Percentiles rank a stretch among this genome's conserved stretches.
phyloP scores from a whole-genome alignment of 2,797 vertebrate species.

The Halcyon smyrnensis region DNA sequence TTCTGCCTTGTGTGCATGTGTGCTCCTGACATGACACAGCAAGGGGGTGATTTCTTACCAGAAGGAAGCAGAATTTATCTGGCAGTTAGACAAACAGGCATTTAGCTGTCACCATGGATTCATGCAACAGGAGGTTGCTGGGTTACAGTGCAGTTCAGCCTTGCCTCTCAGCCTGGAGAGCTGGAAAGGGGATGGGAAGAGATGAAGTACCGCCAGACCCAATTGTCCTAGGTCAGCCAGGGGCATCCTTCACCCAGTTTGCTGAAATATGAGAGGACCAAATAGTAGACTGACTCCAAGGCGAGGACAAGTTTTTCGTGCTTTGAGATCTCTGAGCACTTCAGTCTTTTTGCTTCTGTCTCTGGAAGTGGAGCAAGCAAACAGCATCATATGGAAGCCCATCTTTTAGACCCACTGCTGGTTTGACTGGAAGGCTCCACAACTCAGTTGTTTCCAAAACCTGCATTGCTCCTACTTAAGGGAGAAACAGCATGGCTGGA shows the following conservation, averaged over 20 bases:
- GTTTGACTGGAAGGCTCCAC: neutral
- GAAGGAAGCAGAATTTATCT: neutral
- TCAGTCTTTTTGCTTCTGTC: neutral
- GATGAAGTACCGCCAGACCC: neutral
- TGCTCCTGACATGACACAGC: neutral
- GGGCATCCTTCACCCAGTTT: neutral
- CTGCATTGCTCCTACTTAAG: neutral
- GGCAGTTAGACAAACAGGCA: neutral
- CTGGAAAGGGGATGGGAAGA: neutral
- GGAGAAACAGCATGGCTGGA: neutral
- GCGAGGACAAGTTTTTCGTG: neutral
- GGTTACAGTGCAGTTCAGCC: neutral
- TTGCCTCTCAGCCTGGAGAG: neutral
- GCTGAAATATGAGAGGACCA: neutral
- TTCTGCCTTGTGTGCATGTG: neutral
- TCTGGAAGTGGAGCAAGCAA: neutral
- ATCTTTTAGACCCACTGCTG: neutral
- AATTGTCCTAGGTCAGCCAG: neutral
- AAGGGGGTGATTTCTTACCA: neutral
- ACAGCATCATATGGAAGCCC: accelerated
- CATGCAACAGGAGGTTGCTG: neutral
- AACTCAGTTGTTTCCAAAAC: neutral
- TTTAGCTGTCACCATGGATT: neutral
- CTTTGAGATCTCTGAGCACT: neutral
- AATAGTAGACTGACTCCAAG: neutral